A percentile compares a stretch with the other conserved stretches of the same genome.
phyloP scores from a whole-genome alignment of 2,888 invertebrate genomes.

The Palloptera scutellata region DNA sequence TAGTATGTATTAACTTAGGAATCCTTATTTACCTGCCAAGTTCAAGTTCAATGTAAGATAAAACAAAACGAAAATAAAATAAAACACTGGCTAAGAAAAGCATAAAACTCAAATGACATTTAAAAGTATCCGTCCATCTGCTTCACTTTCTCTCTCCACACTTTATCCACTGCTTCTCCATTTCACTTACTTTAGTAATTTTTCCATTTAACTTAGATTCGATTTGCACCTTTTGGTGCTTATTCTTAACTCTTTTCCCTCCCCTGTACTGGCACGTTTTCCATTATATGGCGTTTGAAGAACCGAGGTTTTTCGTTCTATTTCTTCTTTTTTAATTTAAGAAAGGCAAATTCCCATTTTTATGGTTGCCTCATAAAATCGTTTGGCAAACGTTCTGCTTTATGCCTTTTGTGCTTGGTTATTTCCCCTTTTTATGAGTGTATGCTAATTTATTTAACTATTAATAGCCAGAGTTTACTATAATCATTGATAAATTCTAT shows the following conservation, averaged over 20 bases:
- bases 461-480: too few species aligned
- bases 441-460: too few species aligned
- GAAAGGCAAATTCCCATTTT: background rate
- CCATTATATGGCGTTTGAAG: too few species aligned
- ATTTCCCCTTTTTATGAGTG: background rate
- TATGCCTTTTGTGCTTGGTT: background rate
- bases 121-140: slow-evolving; percentile 21
- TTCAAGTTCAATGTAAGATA: slow-evolving; percentile 29
- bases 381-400: background rate
- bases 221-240: too few species aligned
- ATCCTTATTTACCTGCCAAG: slow-evolving; percentile 14
- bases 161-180: background rate
- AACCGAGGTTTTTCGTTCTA: background rate
- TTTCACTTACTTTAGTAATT: too few species aligned
- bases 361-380: background rate
- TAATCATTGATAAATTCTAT: too few species aligned
- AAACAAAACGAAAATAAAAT: background rate
- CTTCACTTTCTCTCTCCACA: background rate
- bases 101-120: slow-evolving; percentile 28
- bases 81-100: slow-evolving; percentile 11
- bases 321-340: background rate
- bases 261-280: too few species aligned
- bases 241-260: too few species aligned
- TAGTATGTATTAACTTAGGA: too few species aligned
- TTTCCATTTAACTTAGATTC: too few species aligned